Evolutionary conservation across 2,113 vertebrate genomes (phyloP).

Genomic region (Neomonachus schauinslandi): DNA sequence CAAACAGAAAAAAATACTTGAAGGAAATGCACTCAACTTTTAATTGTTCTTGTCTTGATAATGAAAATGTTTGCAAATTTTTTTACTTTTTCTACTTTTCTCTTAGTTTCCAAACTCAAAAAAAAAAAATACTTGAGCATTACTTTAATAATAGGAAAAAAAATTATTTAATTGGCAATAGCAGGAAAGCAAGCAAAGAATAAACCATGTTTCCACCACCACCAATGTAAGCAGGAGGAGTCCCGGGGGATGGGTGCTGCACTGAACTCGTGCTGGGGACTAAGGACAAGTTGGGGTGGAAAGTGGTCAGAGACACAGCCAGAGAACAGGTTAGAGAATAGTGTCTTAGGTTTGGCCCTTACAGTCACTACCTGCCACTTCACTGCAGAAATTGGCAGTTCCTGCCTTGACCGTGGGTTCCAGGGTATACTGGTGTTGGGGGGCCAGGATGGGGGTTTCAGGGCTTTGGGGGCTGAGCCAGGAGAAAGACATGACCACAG

Average conservation of each 20-base stretch:
- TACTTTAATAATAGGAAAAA: background rate
- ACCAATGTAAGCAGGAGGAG: background rate
- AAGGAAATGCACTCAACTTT: background rate
- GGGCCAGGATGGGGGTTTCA: too few species aligned
- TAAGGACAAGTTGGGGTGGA: rapidly evolving
- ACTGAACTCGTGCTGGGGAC: background rate
- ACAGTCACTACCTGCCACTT: too few species aligned
- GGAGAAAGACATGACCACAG: background rate
- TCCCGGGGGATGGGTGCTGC: rapidly evolving
- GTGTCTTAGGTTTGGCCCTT: background rate
- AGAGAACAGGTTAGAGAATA: background rate
- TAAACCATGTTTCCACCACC: background rate
- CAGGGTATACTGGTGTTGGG: rapidly evolving
- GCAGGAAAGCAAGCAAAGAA: background rate
- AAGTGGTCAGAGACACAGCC: background rate
- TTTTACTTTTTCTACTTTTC: background rate
- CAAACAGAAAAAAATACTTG: background rate
- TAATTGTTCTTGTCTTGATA: background rate
- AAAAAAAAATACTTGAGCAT: background rate
- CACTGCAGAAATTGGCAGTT: background rate
- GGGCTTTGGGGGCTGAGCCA: too few species aligned
- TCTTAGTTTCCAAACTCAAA: constrained; percentile 12
- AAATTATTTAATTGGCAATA: background rate
- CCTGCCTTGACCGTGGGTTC: background rate
- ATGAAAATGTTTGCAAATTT: background rate